A percentile compares a stretch with the other conserved stretches of the same genome.
These are phyloP conservation scores for Merodon equestris DNA, from an alignment of 2,888 invertebrate genomes.

Conservation along the genomic window DNA sequence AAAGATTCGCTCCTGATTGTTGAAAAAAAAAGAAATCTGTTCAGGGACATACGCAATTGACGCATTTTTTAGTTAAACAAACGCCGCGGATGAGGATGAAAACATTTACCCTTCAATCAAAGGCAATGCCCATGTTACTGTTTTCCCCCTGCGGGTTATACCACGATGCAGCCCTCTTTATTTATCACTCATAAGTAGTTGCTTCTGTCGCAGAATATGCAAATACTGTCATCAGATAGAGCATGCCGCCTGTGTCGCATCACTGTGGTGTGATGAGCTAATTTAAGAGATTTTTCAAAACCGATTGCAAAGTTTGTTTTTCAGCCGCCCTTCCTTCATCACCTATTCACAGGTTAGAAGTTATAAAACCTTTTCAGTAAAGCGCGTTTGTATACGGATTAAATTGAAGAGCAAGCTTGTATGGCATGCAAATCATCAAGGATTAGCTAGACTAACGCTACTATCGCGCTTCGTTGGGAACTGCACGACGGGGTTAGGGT, in stretches of 20 bases:
- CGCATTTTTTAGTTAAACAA: constrained; percentile 43
- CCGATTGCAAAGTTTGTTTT: constrained; percentile 49
- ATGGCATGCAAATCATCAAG: constrained; percentile 50
- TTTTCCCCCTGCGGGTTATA: constrained; percentile 20
- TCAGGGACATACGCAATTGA: constrained; percentile 18
- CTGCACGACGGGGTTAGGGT: constrained; percentile 30
- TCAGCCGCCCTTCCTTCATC: constrained; percentile 16
- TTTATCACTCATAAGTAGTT: constrained; percentile 49
- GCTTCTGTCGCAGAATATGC: constrained; percentile 36
- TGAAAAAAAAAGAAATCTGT: not conserved
- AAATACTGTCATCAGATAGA: constrained; percentile 39
- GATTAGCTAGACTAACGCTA: constrained; percentile 36
- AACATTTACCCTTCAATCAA: constrained; percentile 31
- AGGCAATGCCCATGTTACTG: not conserved
- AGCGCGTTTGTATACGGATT: constrained; percentile 28
- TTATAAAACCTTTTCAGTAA: too few relatives aligned
- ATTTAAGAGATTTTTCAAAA: constrained; percentile 62
- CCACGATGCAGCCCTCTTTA: constrained; percentile 16
- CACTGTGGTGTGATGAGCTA: constrained; percentile 52
- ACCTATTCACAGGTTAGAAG: not conserved
- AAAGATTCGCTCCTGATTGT: constrained; percentile 2
- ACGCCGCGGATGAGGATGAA: constrained; percentile 34
- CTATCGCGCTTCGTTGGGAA: constrained; percentile 14
- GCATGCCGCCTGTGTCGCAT: constrained; percentile 20
- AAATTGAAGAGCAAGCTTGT: not conserved